Conservation (phyloP, 2,797 vertebrate species). For the Amniataba percoides region DNA sequence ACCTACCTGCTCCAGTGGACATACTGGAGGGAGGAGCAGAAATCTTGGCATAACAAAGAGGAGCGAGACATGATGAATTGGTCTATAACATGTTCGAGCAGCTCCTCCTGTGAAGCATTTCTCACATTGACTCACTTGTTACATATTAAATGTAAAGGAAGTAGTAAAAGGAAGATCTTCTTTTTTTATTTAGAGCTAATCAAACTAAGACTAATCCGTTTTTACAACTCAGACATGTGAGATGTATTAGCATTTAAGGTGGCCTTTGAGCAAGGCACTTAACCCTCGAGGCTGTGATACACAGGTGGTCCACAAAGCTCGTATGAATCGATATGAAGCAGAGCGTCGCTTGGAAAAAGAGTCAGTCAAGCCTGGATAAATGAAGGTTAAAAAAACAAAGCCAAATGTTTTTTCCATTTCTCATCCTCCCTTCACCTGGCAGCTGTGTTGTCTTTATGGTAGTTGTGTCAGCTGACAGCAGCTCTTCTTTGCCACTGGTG, state of each 20-base stretch:
- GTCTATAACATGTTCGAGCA: background rate
- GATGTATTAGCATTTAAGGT: background rate
- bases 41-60: background rate
- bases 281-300: background rate
- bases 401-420: slow-evolving; percentile 14
- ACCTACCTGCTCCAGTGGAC: background rate
- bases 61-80: background rate
- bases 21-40: background rate
- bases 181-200: no score
- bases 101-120: background rate
- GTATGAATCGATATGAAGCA: background rate
- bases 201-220: background rate
- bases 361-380: slow-evolving; percentile 8
- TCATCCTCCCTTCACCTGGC: slow-evolving; percentile 9
- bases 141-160: background rate
- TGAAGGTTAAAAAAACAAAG: slow-evolving; percentile 16
- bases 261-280: background rate
- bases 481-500: slow-evolving; percentile 35
- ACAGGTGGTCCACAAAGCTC: background rate
- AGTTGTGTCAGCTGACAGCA: slow-evolving; percentile 35
- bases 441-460: slow-evolving; percentile 26
- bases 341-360: background rate
- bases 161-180: no score
- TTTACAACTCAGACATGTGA: accelerated
- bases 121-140: background rate